Base-by-base conservation (phyloP, 2,888 invertebrate genomes). In the Microctonus aethiopoides region DNA sequence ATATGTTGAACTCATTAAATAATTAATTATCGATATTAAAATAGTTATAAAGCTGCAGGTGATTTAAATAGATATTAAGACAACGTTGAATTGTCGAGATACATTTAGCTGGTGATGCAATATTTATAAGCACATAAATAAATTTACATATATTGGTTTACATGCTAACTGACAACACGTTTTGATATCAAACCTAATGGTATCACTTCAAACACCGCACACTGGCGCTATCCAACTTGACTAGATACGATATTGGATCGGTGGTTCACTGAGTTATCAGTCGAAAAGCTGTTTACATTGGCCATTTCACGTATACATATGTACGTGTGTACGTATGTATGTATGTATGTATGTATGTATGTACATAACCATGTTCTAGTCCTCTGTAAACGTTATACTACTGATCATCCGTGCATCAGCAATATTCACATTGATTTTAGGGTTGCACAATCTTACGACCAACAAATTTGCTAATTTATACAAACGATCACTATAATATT, bases 171-270 rank as follows among this genome's bases (percentile, higher is more conserved):
- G 11, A 11, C 52, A 54, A 16, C 20, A 41, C 41, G 36, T 16
- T 63, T 62, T 36, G 62, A 62, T 63, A 68, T 68, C 56, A 63
- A 57, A 62, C 41, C 24, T 32, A 24, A 32, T 46, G 52, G 52
- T 32, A 32, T 29, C 7, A 29, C 29, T 32, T 36, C 67, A 39
- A 16, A 67, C 51, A 60, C 61, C 67, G 54, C 67, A 68, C 46
- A 68, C 61, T 54, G 36, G 1, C 61, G 54, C 39, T 61, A 62
- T 39, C 60, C 60, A 46, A 59, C 26, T 26, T 20, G 34, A 46
- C 57, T 22, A 32, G 59, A 51, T 29, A 67, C 60, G 56, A 68
- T 68, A 62, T 68, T 62, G 67, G 46, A 46, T 51, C 46, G 59
- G 16, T 16, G 41, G 20, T 29, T 1, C 29, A 11, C 20, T 59